Conservation (phyloP, 2,113 vertebrate species). For the Triplophysa tibetana region DNA sequence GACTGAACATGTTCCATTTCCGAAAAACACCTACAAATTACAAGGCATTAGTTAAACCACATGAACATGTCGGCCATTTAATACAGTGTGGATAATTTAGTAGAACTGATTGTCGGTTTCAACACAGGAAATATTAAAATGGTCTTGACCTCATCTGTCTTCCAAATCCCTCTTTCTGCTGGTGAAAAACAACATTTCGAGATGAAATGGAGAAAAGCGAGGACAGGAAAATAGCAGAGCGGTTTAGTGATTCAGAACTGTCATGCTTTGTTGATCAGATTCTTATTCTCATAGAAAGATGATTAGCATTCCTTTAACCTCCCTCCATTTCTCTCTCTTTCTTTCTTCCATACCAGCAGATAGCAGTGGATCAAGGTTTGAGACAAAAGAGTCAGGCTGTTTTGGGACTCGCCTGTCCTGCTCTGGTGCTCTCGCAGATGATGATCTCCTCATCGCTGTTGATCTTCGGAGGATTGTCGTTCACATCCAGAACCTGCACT, state of each 20-base stretch:
- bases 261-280: constrained; percentile 69
- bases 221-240: constrained; percentile 62
- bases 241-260: constrained; percentile 61
- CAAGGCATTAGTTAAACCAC: background rate
- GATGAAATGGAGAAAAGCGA: constrained; percentile 65
- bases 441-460: constrained; percentile 85
- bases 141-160: constrained; percentile 55
- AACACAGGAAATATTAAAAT: constrained; percentile 24
- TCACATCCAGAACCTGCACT: constrained; percentile 90
- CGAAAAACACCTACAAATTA: background rate
- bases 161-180: constrained; percentile 56
- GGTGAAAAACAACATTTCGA: constrained; percentile 61
- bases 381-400: constrained; percentile 21
- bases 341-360: constrained; percentile 39
- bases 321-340: constrained; percentile 30
- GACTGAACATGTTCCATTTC: background rate
- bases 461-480: constrained; percentile 91
- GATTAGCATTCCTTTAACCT: constrained; percentile 54
- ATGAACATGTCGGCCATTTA: background rate
- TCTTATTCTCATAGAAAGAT: constrained; percentile 63
- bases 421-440: constrained; percentile 90
- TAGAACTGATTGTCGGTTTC: constrained; percentile 15
- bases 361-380: constrained; percentile 34
- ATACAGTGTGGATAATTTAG: background rate
- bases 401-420: constrained; percentile 83